Evolutionary conservation across 2,888 invertebrate species (phyloP).

Genomic region (Drosophila bunnanda): DNA sequence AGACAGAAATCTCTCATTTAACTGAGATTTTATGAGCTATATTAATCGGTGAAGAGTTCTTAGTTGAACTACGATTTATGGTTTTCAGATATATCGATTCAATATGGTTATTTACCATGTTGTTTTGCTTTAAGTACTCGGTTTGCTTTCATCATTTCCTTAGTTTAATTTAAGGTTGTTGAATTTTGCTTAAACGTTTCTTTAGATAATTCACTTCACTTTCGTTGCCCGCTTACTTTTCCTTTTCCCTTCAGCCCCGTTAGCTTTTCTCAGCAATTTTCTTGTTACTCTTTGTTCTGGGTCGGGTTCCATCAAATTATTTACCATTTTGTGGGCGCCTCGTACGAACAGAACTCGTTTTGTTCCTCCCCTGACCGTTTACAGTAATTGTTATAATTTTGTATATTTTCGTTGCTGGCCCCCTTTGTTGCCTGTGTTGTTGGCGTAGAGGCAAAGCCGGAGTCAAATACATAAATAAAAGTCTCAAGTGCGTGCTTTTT

Average conservation of each 20-base stretch:
- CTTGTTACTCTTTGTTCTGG: constrained; percentile 35
- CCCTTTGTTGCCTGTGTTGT: constrained; percentile 27
- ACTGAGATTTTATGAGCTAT: not conserved
- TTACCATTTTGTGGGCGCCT: constrained; percentile 48
- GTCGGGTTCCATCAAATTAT: constrained; percentile 33
- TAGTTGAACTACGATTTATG: not conserved
- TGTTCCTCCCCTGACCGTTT: constrained; percentile 58
- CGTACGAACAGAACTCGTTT: constrained; percentile 10
- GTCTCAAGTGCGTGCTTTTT: constrained; percentile 76
- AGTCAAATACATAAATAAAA: constrained; percentile 70
- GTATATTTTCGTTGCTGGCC: constrained; percentile 44
- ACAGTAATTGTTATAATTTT: constrained; percentile 76
- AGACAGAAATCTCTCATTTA: not conserved
- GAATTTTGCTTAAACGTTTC: constrained; percentile 13
- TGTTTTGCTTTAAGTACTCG: not conserved
- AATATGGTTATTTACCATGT: not conserved
- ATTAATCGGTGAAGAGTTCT: not conserved
- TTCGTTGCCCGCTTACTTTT: constrained; percentile 20
- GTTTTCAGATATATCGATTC: not conserved
- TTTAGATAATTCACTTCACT: constrained; percentile 16
- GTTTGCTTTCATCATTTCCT: not conserved
- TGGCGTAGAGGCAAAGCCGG: constrained; percentile 40
- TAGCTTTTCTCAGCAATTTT: constrained; percentile 33
- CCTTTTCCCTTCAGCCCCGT: constrained; percentile 18
- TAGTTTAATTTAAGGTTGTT: not conserved